phyloP scores from a whole-genome alignment of 2,113 vertebrate genomes.

The Spea multiplicata region DNA sequence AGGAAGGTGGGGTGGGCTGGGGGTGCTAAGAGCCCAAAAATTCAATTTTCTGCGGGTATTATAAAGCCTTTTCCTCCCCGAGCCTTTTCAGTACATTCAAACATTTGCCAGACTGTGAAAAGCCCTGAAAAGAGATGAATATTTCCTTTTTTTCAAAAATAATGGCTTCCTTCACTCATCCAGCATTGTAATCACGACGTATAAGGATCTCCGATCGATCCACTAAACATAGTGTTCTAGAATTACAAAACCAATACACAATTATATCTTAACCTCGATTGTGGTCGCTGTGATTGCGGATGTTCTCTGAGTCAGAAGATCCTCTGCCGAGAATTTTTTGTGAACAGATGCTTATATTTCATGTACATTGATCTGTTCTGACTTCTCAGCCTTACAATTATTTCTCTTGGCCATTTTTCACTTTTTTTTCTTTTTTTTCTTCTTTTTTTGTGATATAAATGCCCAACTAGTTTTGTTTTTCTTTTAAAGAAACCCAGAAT shows the following conservation, averaged over 20 bases:
- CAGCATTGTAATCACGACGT: conserved; percentile 22
- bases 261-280: conserved; percentile 37
- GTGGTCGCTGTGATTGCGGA: conserved; percentile 15
- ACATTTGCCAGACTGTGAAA: conserved; percentile 7
- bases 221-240: neutral
- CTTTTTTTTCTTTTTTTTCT: neutral
- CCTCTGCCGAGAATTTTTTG: conserved; percentile 19
- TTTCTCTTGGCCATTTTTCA: neutral
- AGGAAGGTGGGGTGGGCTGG: no score
- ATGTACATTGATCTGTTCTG: conserved; percentile 31
- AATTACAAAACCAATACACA: conserved; percentile 44
- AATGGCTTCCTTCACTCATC: conserved; percentile 27
- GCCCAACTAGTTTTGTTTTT: neutral
- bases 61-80: neutral
- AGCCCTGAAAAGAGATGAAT: conserved; percentile 2
- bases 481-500: conserved; percentile 1
- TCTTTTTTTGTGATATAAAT: no score
- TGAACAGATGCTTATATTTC: conserved; percentile 26
- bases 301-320: conserved; percentile 3
- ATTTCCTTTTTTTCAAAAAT: conserved; percentile 26
- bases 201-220: conserved; percentile 36
- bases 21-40: neutral
- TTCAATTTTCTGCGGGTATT: conserved; percentile 21
- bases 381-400: conserved; percentile 23
- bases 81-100: conserved; percentile 4